phyloP scores from a whole-genome alignment of 1,140 invertebrate genomes.

The Apolygus lucorum region DNA sequence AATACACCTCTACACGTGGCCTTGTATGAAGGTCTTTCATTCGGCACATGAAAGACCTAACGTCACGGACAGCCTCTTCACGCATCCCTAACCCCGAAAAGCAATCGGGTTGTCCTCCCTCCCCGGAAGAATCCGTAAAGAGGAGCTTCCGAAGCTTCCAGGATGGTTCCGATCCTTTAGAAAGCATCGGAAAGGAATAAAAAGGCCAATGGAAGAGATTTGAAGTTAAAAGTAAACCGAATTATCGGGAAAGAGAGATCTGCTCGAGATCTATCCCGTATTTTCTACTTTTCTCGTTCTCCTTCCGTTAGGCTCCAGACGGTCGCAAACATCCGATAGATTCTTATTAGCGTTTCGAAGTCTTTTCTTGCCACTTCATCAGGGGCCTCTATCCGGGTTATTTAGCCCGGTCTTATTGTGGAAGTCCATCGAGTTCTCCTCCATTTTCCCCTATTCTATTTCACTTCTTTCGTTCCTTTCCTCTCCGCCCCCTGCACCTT shows the following conservation, averaged over 20 bases:
- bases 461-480: not conserved
- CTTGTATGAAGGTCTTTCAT: no score
- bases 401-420: not conserved
- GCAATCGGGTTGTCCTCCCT: not conserved
- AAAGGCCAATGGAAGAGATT: not conserved
- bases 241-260: not conserved
- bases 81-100: not conserved
- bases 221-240: constrained; percentile 7
- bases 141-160: not conserved
- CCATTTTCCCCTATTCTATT: not conserved
- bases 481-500: not conserved
- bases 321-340: constrained; percentile 10
- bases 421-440: no score
- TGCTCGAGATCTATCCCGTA: not conserved
- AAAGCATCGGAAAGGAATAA: not conserved
- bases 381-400: constrained; percentile 6
- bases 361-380: constrained; percentile 13
- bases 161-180: not conserved
- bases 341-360: constrained; percentile 8
- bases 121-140: not conserved
- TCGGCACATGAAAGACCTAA: no score
- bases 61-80: not conserved
- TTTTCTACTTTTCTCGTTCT: not conserved
- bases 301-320: not conserved
- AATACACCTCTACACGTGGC: no score